A percentile compares a stretch with the other conserved stretches of the same genome.
Evolutionary conservation across 2,113 vertebrate genomes (phyloP).

Genomic region (Sorex fumeus): DNA sequence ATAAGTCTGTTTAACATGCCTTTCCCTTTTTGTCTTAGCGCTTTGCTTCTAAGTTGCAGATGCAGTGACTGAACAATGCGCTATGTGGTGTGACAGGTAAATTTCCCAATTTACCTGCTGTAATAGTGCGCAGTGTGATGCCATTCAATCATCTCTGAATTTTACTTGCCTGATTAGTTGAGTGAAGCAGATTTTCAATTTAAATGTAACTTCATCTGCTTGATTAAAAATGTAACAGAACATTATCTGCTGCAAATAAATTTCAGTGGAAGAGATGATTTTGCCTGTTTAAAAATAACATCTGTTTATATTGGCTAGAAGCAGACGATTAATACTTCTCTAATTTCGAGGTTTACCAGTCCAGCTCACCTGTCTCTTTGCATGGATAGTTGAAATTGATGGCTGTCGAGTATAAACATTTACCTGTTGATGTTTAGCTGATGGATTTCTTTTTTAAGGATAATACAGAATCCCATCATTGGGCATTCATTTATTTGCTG

Average conservation of each 20-base stretch:
- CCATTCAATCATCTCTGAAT: constrained; percentile 87
- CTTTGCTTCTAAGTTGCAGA: constrained; percentile 85
- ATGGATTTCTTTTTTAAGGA: constrained; percentile 92
- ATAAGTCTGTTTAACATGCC: constrained; percentile 85
- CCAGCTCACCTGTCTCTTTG: constrained; percentile 92
- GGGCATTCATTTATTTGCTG: constrained; percentile 93
- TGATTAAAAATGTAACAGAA: constrained; percentile 93
- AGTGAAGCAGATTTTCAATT: constrained; percentile 93
- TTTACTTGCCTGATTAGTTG: constrained; percentile 90
- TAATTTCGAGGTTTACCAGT: constrained; percentile 94
- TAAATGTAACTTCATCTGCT: constrained; percentile 93
- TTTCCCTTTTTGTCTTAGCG: constrained; percentile 87
- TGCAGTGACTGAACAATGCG: constrained; percentile 85
- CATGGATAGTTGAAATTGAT: constrained; percentile 92
- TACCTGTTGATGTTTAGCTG: constrained; percentile 93
- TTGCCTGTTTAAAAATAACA: constrained; percentile 91
- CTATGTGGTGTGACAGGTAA: constrained; percentile 89
- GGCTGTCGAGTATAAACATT: constrained; percentile 90
- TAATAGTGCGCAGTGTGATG: constrained; percentile 84
- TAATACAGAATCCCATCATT: constrained; percentile 92
- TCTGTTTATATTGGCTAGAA: constrained; percentile 91
- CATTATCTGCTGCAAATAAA: constrained; percentile 92
- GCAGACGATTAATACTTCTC: constrained; percentile 91
- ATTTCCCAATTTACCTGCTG: constrained; percentile 89
- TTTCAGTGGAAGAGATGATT: constrained; percentile 91